Conservation (phyloP, 2,113 vertebrate species). For the Rhizomys pruinosus region DNA sequence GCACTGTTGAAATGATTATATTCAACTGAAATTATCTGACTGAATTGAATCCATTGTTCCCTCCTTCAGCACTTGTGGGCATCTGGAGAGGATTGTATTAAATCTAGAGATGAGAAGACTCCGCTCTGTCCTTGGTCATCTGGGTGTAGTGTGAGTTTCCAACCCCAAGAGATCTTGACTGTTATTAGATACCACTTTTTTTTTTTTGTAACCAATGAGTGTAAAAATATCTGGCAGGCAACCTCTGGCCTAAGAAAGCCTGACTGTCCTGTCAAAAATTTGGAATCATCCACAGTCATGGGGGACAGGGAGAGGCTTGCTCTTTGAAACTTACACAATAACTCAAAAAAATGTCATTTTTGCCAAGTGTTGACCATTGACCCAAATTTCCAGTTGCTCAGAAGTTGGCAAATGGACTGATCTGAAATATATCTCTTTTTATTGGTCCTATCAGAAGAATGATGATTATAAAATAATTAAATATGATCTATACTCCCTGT, state of each 20-base stretch:
- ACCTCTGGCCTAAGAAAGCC: constrained; percentile 45
- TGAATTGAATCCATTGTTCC: not conserved
- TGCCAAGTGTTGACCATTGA: constrained; percentile 62
- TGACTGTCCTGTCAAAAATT: constrained; percentile 52
- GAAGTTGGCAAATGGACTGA: constrained; percentile 62
- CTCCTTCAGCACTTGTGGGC: not conserved
- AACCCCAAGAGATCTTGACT: not conserved
- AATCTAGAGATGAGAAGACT: constrained; percentile 29
- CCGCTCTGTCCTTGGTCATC: constrained; percentile 32
- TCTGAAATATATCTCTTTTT: constrained; percentile 60
- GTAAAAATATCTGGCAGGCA: constrained; percentile 66
- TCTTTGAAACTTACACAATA: constrained; percentile 66
- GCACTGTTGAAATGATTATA: not conserved
- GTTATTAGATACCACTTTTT: constrained; percentile 57
- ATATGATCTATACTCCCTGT: not conserved
- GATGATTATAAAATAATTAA: constrained; percentile 42
- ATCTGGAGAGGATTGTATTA: constrained; percentile 31
- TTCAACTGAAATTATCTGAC: not conserved
- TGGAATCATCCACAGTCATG: constrained; percentile 73
- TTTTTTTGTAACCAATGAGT: constrained; percentile 51
- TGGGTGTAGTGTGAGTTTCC: constrained; percentile 43
- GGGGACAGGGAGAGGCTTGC: constrained; percentile 74
- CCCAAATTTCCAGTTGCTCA: constrained; percentile 69
- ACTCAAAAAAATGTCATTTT: constrained; percentile 70
- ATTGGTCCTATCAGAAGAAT: constrained; percentile 34